A percentile compares a stretch with the other conserved stretches of the same genome.
These are phyloP conservation scores for Agrypnus murinus DNA, from an alignment of 2,888 invertebrate genomes.

Conservation along the genomic window DNA sequence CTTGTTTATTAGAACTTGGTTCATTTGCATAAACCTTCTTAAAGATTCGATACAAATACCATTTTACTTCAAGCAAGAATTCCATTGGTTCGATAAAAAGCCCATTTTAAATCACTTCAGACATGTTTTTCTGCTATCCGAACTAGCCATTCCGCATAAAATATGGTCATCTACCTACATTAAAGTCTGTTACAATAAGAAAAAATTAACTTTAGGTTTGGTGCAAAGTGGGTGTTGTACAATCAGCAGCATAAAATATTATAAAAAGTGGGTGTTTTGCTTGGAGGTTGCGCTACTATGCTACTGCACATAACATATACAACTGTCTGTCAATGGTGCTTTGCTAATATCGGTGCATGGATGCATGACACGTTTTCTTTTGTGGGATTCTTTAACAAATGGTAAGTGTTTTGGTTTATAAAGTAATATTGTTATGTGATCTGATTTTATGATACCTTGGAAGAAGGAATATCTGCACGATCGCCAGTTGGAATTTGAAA, in stretches of 20 bases:
- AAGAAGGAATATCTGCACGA: neutral
- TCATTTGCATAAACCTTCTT: too few relatives aligned
- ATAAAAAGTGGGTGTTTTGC: constrained; percentile 11
- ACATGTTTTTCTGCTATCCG: neutral
- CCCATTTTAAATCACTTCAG: neutral
- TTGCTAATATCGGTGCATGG: constrained; percentile 6
- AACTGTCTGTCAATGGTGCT: constrained; percentile 23
- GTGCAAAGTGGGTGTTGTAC: constrained; percentile 15
- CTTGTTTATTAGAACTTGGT: too few relatives aligned
- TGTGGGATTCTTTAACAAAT: constrained; percentile 3
- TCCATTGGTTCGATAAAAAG: too few relatives aligned
- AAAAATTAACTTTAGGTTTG: constrained; percentile 18
- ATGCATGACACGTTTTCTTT: constrained; percentile 6
- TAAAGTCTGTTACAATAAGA: constrained; percentile 18
- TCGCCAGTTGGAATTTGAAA: neutral
- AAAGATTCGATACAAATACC: too few relatives aligned
- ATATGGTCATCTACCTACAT: constrained; percentile 13
- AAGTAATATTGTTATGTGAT: neutral
- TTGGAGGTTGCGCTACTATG: constrained; percentile 14
- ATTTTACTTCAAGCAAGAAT: too few relatives aligned
- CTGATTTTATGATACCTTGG: neutral
- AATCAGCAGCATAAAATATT: constrained; percentile 10
- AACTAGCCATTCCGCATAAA: constrained; percentile 7
- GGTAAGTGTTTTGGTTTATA: constrained; percentile 11
- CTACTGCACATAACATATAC: neutral